Percentiles rank a stretch among this genome's conserved stretches.
These are phyloP conservation scores for Drosophila obscura DNA, from an alignment of 1,140 invertebrate genomes.

Conservation along the genomic window DNA sequence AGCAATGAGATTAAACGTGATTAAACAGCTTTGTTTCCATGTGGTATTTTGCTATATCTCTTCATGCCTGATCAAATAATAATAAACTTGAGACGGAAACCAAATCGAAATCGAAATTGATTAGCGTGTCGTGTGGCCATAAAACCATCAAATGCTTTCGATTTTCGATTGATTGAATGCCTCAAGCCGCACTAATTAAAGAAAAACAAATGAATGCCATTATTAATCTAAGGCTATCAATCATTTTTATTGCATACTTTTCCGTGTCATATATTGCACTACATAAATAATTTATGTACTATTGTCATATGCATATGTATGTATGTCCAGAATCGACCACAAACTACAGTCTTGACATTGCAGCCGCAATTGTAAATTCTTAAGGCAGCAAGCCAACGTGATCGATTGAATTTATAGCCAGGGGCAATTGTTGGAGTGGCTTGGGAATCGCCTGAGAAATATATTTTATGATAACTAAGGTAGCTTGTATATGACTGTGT, in stretches of 20 bases:
- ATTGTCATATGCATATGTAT: conserved; percentile 11
- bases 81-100: conserved; percentile 10
- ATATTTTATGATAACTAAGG: conserved; percentile 27
- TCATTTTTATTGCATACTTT: conserved; percentile 79
- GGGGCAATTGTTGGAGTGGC: conserved; percentile 29
- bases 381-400: conserved; percentile 10
- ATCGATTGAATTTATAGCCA: conserved; percentile 46
- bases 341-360: conserved; percentile 31
- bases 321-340: neutral
- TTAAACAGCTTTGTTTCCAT: conserved; percentile 2
- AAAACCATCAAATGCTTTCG: conserved; percentile 50
- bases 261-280: conserved; percentile 42
- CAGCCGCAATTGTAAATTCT: conserved; percentile 48
- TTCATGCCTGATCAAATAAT: conserved; percentile 11
- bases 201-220: conserved; percentile 25
- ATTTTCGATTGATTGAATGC: conserved; percentile 54
- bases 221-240: conserved; percentile 67
- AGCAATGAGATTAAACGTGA: conserved; percentile 20
- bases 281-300: conserved; percentile 34
- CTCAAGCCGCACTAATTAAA: conserved; percentile 55
- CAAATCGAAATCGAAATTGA: conserved; percentile 18
- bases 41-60: neutral
- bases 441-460: conserved; percentile 33
- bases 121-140: conserved; percentile 23
- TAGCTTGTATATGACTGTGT: neutral